Base-by-base conservation (phyloP, 2,888 invertebrate genomes). In the Rhagonycha fulva region DNA sequence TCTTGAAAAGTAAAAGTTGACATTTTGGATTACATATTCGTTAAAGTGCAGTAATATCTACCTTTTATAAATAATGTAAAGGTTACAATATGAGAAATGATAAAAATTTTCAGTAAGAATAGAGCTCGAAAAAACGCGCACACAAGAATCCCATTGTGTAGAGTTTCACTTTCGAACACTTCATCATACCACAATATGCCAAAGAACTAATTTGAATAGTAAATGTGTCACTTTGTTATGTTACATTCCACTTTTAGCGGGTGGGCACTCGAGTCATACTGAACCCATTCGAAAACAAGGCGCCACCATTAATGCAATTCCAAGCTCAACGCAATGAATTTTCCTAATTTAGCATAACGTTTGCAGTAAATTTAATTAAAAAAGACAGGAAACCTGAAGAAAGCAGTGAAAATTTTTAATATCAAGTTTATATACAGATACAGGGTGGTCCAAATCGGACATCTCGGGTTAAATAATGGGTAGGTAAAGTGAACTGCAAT, bases 1-100 rank as follows among this genome's bases (percentile, higher is more conserved):
- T 66, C 63, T 66, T 66, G 63, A 26, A 66, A 66, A 66, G 63
- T 66, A 66, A 66, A 66, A 66, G 63, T 26, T 66, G 63, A 66
- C 63, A 66, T 66, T 66, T 62, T 66, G 24, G 26, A 24, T 66
- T 66, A 24, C 24, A 23, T 66, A 66, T 10, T 12, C 10, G 23
- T 14, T 66, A 66, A 66, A 66, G 9, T 66, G 63, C 23, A 66
- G 63, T 26, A 66, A 19, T 66, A 14, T 47, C 47, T 47, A 47
- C 47, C 47, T 47, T 47, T 47, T 47, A 32, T 19, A 47, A n/a
- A 32, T 32, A 47, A n/a, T n/a, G 10, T 66, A 66, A 66, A 66
- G 63, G 63, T 66, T n/a, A 26, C n/a, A 23, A 12, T 24, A 14
- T 14, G 2, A 62, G 63, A n/a, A 66, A 66, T 66, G 23, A 19